These are phyloP conservation scores for Cerceris ruficornis DNA, from an alignment of 2,888 invertebrate genomes.

Conservation along the genomic window DNA sequence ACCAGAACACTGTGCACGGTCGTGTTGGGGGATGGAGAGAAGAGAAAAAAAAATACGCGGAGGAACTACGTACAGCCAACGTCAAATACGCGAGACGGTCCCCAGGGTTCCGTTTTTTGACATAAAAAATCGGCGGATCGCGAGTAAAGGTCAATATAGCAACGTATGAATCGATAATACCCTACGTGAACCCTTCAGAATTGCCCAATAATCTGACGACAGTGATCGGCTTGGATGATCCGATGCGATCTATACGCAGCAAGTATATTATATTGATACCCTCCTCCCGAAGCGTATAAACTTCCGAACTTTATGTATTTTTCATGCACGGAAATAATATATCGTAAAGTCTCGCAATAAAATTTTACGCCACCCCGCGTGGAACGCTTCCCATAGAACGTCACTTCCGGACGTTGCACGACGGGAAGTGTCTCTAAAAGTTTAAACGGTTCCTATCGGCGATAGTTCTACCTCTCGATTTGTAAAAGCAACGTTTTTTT, in stretches of 20 bases:
- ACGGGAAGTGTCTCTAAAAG: background rate
- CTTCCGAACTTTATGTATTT: constrained; percentile 24
- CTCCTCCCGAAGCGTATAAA: background rate
- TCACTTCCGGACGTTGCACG: background rate
- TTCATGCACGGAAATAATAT: constrained; percentile 28
- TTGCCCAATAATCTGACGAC: constrained; percentile 19
- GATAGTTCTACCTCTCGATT: background rate
- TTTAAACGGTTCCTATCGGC: background rate
- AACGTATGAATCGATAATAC: constrained; percentile 31
- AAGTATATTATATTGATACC: constrained; percentile 1
- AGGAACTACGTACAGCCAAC: constrained; percentile 45
- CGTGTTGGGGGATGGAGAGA: constrained; percentile 4
- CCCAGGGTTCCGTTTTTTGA: constrained; percentile 53
- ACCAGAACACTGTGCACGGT: constrained; percentile 41
- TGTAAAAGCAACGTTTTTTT: no score
- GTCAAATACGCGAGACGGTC: constrained; percentile 63
- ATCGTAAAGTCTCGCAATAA: constrained; percentile 18
- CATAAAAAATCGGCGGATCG: constrained; percentile 61
- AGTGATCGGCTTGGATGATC: constrained; percentile 2
- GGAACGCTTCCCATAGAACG: background rate
- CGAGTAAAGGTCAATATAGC: constrained; percentile 55
- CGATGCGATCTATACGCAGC: background rate
- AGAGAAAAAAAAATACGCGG: constrained; percentile 29
- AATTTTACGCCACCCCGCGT: constrained; percentile 7
- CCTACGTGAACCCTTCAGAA: background rate